Conservation (phyloP, 2,797 vertebrate species). For the Galaxias olidus region DNA sequence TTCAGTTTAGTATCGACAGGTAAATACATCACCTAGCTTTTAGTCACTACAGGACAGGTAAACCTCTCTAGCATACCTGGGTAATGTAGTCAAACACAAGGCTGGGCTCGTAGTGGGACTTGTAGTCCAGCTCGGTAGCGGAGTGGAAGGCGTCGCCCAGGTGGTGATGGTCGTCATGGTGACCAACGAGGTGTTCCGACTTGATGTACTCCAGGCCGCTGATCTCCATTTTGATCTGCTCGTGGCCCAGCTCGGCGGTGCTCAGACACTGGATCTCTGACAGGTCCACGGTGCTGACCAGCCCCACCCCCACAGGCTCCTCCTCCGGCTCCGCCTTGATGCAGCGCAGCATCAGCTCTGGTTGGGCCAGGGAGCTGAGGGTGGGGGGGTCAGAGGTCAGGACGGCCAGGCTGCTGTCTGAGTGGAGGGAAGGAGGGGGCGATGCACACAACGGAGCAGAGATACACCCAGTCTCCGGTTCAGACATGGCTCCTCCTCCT, state of each 20-base stretch:
- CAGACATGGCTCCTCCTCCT: constrained; percentile 64
- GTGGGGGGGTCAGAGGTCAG: constrained; percentile 72
- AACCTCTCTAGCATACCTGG: constrained; percentile 56
- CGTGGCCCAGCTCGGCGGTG: constrained; percentile 76
- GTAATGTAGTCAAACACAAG: constrained; percentile 79
- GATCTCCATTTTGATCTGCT: constrained; percentile 83
- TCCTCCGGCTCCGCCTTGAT: constrained; percentile 77
- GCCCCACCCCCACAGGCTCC: constrained; percentile 31
- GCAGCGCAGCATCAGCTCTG: constrained; percentile 75
- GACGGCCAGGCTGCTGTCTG: constrained; percentile 56
- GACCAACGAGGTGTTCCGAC: constrained; percentile 67
- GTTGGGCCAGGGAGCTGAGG: constrained; percentile 71
- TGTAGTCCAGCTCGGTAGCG: constrained; percentile 72
- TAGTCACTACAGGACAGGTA: too few species aligned
- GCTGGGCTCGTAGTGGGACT: constrained; percentile 77
- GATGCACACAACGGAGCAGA: too few species aligned
- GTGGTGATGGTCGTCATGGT: constrained; percentile 57
- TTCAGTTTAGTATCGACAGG: too few species aligned
- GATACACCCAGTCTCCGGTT: constrained; percentile 75
- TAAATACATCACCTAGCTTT: too few species aligned
- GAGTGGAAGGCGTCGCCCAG: constrained; percentile 57
- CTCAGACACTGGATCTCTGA: constrained; percentile 78
- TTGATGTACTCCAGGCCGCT: constrained; percentile 82
- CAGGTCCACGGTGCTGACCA: constrained; percentile 76
- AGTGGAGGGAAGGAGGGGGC: constrained; percentile 58